A percentile compares a stretch with the other conserved stretches of the same genome.
Conservation (phyloP, 2,888 invertebrate species). For the Drosophila flavopinicola region DNA sequence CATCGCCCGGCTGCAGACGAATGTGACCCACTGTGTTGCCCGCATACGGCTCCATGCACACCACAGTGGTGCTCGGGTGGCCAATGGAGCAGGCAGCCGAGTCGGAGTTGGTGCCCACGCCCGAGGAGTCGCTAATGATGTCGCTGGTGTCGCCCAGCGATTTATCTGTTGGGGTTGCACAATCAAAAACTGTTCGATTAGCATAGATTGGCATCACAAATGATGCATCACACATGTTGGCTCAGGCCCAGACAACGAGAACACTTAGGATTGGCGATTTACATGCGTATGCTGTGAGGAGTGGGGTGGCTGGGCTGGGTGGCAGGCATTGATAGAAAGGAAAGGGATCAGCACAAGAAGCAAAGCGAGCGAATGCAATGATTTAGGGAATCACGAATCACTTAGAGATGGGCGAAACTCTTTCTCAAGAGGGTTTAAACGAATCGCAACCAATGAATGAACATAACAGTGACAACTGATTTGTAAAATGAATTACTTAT, state of each 20-base stretch:
- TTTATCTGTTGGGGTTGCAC: conserved; percentile 88
- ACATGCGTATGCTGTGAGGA: conserved; percentile 19
- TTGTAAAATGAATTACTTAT: neutral
- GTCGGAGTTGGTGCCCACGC: conserved; percentile 95
- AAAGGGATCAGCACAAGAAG: conserved; percentile 17
- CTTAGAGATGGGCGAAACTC: neutral
- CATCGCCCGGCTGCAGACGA: conserved; percentile 93
- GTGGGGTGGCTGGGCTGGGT: conserved; percentile 3
- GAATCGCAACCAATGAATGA: conserved; percentile 4
- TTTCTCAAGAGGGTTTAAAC: neutral
- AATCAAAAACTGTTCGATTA: neutral
- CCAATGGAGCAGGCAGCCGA: conserved; percentile 91
- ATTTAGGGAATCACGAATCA: neutral
- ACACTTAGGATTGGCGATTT: conserved; percentile 26
- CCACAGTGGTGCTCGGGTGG: conserved; percentile 92
- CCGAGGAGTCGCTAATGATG: conserved; percentile 96
- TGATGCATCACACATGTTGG: neutral
- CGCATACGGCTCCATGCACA: conserved; percentile 92
- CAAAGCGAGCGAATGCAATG: conserved; percentile 26
- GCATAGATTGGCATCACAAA: neutral
- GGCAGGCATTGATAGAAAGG: conserved; percentile 11
- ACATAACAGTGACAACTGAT: neutral
- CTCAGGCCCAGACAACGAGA: conserved; percentile 21
- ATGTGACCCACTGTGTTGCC: conserved; percentile 91
- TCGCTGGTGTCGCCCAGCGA: conserved; percentile 95